phyloP scores from a whole-genome alignment of 53 echinoderm and acorn worm species.

The Mesocentrotus franciscanus region DNA sequence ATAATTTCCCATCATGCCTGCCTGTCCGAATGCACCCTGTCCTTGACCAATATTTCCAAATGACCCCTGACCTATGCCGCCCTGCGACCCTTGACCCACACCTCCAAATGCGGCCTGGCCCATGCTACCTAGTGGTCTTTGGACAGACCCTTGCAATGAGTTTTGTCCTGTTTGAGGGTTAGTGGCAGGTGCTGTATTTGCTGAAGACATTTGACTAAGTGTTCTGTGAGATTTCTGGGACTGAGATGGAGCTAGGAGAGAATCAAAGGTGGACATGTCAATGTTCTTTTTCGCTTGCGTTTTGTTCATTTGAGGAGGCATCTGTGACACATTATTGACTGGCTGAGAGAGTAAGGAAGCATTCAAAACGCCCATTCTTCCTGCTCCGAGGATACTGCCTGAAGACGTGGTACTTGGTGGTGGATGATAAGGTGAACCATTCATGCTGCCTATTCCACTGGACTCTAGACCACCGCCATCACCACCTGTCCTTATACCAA shows the following conservation, averaged over 20 bases:
- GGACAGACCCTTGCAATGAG: background rate
- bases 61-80: conserved; percentile 61
- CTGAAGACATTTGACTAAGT: conserved; percentile 80
- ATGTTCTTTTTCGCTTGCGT: conserved; percentile 70
- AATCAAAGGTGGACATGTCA: conserved; percentile 89
- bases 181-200: background rate
- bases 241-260: conserved; percentile 76
- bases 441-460: background rate
- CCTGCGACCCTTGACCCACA: conserved; percentile 19
- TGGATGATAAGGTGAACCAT: background rate
- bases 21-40: conserved; percentile 58
- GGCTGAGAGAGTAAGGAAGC: conserved; percentile 47
- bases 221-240: conserved; percentile 74
- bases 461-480: background rate
- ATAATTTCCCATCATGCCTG: conserved; percentile 63
- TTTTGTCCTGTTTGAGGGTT: background rate
- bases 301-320: background rate
- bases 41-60: conserved; percentile 66
- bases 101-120: background rate
- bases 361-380: conserved; percentile 16
- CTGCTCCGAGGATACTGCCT: background rate
- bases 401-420: background rate
- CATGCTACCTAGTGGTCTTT: background rate
- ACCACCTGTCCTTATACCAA: conserved; percentile 27
- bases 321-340: background rate